These are phyloP conservation scores for Lamellibrachia luymesi DNA, from an alignment of 1,140 invertebrate species.

Conservation along the genomic window DNA sequence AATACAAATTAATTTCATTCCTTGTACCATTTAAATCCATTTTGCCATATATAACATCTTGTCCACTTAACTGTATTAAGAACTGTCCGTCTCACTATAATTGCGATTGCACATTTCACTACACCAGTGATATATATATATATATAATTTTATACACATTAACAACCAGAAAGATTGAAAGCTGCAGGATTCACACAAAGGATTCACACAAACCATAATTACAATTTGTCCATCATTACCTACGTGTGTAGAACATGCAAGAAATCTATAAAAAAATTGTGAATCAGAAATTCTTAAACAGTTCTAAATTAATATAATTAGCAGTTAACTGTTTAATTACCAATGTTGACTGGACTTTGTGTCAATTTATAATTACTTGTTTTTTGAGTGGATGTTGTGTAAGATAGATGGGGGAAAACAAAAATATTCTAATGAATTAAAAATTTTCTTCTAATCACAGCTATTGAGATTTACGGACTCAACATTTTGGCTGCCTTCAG, in stretches of 20 bases:
- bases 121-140: neutral
- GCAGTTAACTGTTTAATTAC: no score
- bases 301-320: neutral
- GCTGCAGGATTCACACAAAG: neutral
- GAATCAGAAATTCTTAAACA: neutral
- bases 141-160: neutral
- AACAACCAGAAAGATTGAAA: neutral
- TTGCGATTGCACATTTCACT: neutral
- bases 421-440: no score
- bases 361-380: no score
- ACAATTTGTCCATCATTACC: neutral
- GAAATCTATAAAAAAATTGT: neutral
- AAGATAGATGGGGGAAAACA: no score
- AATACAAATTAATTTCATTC: no score
- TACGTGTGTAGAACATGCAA: neutral
- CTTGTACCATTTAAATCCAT: neutral
- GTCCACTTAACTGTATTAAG: neutral
- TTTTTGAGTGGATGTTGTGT: no score
- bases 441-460: no score
- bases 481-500: no score
- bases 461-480: no score
- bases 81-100: neutral
- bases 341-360: no score
- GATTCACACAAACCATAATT: neutral
- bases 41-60: neutral